Evolutionary conservation across 2,888 invertebrate genomes (phyloP), one percentile per base, ranked within the genome.

Genomic region (Lycia hirtaria): DNA sequence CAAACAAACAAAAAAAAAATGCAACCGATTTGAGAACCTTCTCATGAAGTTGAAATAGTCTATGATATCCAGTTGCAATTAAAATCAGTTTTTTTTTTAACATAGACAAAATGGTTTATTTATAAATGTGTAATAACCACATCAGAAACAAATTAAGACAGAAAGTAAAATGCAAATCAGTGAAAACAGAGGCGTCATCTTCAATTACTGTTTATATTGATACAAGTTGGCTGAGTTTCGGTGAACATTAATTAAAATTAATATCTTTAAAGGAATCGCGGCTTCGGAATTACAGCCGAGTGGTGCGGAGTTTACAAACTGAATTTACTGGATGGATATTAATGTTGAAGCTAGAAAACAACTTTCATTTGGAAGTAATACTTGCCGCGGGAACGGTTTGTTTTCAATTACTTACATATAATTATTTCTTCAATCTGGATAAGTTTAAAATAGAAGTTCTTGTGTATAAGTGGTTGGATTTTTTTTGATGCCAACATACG

Each of bases 191-290:
- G 10, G 14, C 53, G 14, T 38, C 44, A 15, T 17, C 40, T 41
- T 41, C 32, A 52, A 52, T 37, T 48, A 52, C 57, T 58, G 52
- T 58, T 48, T 47, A 44, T 59, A 51, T 55, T 35, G 35, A 15
- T 35, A 10, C 37, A 48, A 17, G 43, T 49, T 53, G 44, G 35
- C 38, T 26, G 49, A 52, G 52, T 58, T 58, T 58, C 51, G 45
- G 40, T 51, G 62, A 60, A 50, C 58, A 50, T 58, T 65, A 62
- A 65, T 67, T 67, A 63, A 57, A 65, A 63, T 67, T 65, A 67
- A 67, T 67, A 63, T 63, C 61, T 67, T 60, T 60, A 48, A 53
- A 48, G 48, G 57, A 49, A 58, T 58, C 52, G 60, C 60, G 63
- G 63, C 54, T 67, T 64, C 19, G 10, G 44, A 64, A 56, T 62